Evolutionary conservation across 2,888 invertebrate genomes (phyloP).

Genomic region (Blera fallax): DNA sequence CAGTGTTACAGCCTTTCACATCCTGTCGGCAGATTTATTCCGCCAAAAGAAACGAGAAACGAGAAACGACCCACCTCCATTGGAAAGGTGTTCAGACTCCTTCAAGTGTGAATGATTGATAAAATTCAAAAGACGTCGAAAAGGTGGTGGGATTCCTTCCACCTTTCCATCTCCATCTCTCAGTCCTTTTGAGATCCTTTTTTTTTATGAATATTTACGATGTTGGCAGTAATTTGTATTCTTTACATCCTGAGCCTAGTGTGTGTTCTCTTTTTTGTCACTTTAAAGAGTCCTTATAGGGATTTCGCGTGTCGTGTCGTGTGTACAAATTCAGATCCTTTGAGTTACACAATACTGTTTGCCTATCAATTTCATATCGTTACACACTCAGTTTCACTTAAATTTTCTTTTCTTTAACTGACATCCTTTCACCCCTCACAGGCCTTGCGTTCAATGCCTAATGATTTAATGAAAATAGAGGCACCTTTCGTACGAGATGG

Average conservation of each 20-base stretch:
- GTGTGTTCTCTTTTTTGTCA: slow-evolving; percentile 5
- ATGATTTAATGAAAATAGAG: slow-evolving; percentile 40
- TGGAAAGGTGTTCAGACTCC: slow-evolving; percentile 28
- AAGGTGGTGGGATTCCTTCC: too few relatives aligned
- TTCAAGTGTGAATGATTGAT: slow-evolving; percentile 56
- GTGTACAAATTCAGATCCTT: background rate
- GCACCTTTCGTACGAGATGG: background rate
- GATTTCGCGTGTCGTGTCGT: slow-evolving; percentile 34
- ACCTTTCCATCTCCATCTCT: background rate
- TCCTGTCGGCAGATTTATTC: slow-evolving; percentile 49
- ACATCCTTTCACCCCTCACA: background rate
- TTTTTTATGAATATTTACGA: slow-evolving; percentile 42
- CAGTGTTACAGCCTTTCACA: slow-evolving; percentile 38
- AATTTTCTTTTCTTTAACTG: background rate
- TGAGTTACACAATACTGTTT: slow-evolving; percentile 3
- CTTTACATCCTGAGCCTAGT: background rate
- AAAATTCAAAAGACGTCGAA: slow-evolving; percentile 44
- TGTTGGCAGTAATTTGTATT: slow-evolving; percentile 22
- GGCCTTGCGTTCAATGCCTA: background rate
- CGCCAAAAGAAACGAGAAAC: background rate
- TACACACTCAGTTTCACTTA: slow-evolving; percentile 32
- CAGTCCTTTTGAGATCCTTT: background rate
- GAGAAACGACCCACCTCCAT: background rate
- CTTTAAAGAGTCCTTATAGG: slow-evolving; percentile 18
- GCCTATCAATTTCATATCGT: slow-evolving; percentile 50